Evolutionary conservation across 2,113 vertebrate genomes (phyloP), one percentile per base, ranked within the genome.

Genomic region (Perccottus glenii): DNA sequence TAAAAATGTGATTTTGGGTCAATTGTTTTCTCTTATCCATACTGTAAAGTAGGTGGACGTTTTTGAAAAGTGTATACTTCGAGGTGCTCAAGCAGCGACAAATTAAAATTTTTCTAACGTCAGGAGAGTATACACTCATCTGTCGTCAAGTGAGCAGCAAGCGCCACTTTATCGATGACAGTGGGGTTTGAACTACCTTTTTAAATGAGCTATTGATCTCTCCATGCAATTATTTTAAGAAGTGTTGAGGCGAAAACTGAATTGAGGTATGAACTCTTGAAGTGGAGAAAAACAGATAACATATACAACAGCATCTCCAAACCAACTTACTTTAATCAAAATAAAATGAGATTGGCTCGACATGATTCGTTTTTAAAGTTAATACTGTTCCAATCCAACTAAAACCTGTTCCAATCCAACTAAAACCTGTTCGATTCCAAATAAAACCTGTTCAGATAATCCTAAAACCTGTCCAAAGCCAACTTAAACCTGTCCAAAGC

Each of bases 151-250:
- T 12, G 60, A 67, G 65, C 14, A 32, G 40, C 67, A 42, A 27
- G 57, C 10, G 64, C 64, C 52, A 81, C 57, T 62, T 72, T 81
- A 87, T 78, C 84, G 77, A 85, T 82, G 82, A 85, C 79, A 56
- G 50, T 50, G 67, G 75, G 62, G 57, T 87, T 85, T 78, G 60
- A 79, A 81, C 84, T 72, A 83, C 67, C 69, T 88, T 88, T 87
- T 78, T 51, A 85, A 87, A 81, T 85, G 78, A 78, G 83, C 42
- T 86, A 88, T 89, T 73, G 88, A 88, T 90, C 66, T 43, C 53
- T 59, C 53, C 44, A 46, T 67, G 77, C 67, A 64, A 81, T 75
- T 61, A 84, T 73, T 76, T 85, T 73, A 74, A 60, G 60, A 72
- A 73, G 80, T 15, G 60, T 45, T 73, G 45, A 58, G 71, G 75